phyloP scores from a whole-genome alignment of 2,888 invertebrate genomes.

The Trisateles emortualis region DNA sequence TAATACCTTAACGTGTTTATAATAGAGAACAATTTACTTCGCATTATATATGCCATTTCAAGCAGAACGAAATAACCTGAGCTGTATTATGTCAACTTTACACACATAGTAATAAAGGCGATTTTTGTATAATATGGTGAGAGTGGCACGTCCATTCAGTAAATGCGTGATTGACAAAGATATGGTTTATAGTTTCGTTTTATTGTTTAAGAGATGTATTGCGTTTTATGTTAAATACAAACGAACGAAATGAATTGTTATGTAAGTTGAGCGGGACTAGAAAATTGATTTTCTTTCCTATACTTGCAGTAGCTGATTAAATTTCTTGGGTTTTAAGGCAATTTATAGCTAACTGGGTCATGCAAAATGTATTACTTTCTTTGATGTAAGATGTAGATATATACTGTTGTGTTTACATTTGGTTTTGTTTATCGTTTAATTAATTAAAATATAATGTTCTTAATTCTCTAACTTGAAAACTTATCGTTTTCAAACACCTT shows the following conservation, averaged over 20 bases:
- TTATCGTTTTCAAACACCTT: no score
- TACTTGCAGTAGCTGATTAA: conserved; percentile 7
- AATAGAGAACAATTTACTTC: conserved; percentile 11
- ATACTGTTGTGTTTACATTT: no score
- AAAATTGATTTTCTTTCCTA: conserved; percentile 41
- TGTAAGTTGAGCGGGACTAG: conserved; percentile 4
- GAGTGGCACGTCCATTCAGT: conserved; percentile 34
- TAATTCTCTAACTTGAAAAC: no score
- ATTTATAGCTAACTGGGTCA: conserved; percentile 13
- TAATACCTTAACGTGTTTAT: not conserved
- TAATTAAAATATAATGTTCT: no score
- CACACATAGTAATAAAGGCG: conserved; percentile 4
- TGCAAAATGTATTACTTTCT: not conserved
- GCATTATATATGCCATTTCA: conserved; percentile 21
- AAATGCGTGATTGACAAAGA: conserved; percentile 45
- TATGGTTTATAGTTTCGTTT: conserved; percentile 43
- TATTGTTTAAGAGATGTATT: conserved; percentile 42
- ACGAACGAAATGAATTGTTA: conserved; percentile 7
- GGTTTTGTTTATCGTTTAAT: no score
- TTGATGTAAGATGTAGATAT: not conserved
- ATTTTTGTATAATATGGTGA: conserved; percentile 16
- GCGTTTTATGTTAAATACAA: conserved; percentile 14
- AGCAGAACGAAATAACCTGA: conserved; percentile 25
- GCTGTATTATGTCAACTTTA: conserved; percentile 15
- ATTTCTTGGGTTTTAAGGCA: conserved; percentile 6